Evolutionary conservation across 2,888 invertebrate species (phyloP), one percentile per base, ranked within the genome.

Genomic region (Mimumesa dahlbomi): DNA sequence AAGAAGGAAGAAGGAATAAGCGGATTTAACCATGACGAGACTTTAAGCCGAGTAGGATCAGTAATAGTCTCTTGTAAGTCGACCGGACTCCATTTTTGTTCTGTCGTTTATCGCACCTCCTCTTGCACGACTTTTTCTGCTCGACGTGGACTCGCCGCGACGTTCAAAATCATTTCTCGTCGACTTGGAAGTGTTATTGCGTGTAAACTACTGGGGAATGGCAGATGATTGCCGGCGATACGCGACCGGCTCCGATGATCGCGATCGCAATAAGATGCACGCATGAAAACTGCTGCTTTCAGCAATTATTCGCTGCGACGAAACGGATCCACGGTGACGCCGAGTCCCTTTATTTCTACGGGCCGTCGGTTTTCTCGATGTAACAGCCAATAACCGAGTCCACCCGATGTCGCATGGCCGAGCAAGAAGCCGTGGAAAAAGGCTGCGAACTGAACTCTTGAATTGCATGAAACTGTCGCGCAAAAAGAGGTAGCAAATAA

Each of bases 31-130:
- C 72, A 63, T 40, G 72, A 72, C 67, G 67, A 49, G 67, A 61
- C 63, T 72, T 75, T 65, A 79, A 79, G 67, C 76, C 72, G 59
- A 54, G 59, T 22, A 29, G 79, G 65, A 79, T 75, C 75, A 52
- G 76, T 62, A 79, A 67, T 52, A 71, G 66, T 45, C 71, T 61
- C 66, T 79, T 56, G 76, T 77, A 77, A 79, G 57, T 49, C 61
- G 71, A 54, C 52, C 48, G 58, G 67, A 67, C 63, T 64, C 34
- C 48, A 67, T 71, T 75, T 57, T 43, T 74, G 40, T 78, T 56
- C 46, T 40, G 25, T 25, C 19, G 54, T 59, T 75, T 63, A 34
- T 58, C 54, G 56, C 19, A 19, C 45, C 48, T 53, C 31, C 34
- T 40, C 52, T 63, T 64, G 53, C 42, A 25, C 25, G 13, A n/a